phyloP scores from a whole-genome alignment of 2,113 vertebrate species.

The Quiscalus mexicanus region DNA sequence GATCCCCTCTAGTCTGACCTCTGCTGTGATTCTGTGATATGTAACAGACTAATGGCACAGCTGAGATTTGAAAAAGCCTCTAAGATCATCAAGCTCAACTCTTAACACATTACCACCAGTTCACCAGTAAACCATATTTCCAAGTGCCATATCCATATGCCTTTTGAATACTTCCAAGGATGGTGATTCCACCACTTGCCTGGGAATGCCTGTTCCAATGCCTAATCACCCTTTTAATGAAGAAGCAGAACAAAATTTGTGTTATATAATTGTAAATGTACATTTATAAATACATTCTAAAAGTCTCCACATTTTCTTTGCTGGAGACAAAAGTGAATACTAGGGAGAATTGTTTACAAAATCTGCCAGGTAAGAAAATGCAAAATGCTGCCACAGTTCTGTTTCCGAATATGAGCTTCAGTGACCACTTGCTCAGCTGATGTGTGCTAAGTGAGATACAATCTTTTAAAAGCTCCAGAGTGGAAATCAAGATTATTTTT shows the following conservation, averaged over 20 bases:
- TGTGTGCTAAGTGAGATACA: neutral
- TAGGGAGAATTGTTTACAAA: neutral
- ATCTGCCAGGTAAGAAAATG: neutral
- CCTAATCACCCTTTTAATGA: neutral
- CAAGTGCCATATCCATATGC: rapidly evolving
- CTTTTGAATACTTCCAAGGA: neutral
- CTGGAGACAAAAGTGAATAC: neutral
- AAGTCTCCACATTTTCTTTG: neutral
- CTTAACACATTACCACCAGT: neutral
- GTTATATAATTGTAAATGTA: neutral
- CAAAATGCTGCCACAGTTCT: neutral
- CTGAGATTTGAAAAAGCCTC: neutral
- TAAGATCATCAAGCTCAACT: neutral
- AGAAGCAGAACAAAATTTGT: neutral
- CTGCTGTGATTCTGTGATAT: neutral
- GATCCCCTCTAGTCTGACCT: neutral
- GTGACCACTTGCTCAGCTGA: neutral
- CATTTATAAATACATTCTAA: neutral
- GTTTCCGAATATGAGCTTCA: neutral
- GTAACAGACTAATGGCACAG: neutral
- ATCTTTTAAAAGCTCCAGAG: neutral
- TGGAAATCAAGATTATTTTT: neutral
- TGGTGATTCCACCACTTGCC: neutral
- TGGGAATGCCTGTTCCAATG: neutral
- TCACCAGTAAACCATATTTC: neutral